phyloP scores from a whole-genome alignment of 2,797 vertebrate genomes.

The Arctocebus calabarensis region DNA sequence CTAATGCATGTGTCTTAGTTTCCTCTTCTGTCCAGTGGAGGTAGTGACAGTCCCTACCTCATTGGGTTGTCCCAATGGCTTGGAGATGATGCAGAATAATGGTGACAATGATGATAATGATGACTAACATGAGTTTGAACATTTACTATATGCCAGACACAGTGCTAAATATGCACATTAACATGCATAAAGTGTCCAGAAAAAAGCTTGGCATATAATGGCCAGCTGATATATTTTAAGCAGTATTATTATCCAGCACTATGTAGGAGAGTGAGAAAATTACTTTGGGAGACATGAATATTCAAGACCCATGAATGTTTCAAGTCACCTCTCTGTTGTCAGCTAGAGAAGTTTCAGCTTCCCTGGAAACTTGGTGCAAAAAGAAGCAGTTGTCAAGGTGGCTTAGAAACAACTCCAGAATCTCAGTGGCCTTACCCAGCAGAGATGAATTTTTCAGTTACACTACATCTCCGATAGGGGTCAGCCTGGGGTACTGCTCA shows the following conservation, averaged over 20 bases:
- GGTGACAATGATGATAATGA: background rate
- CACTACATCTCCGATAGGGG: background rate
- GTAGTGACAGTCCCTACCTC: background rate
- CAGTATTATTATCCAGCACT: background rate
- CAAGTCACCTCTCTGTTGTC: background rate
- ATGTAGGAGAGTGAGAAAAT: background rate
- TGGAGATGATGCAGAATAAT: background rate
- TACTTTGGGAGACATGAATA: background rate
- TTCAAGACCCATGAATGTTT: constrained; percentile 15
- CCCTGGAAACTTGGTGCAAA: background rate
- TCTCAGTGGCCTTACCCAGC: background rate
- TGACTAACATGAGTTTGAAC: background rate
- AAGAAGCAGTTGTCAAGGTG: background rate
- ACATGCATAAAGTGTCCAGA: background rate
- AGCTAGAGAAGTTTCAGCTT: constrained; percentile 14
- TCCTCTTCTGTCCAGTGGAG: background rate
- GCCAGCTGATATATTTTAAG: background rate
- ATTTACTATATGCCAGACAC: background rate
- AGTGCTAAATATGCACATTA: background rate
- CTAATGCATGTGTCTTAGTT: background rate
- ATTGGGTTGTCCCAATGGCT: background rate
- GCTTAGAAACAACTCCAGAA: constrained; percentile 11
- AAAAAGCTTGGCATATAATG: background rate
- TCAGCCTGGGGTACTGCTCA: background rate
- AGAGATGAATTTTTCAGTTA: background rate